Evolutionary conservation across 2,888 invertebrate genomes (phyloP).

Genomic region (Drosophila testacea): DNA sequence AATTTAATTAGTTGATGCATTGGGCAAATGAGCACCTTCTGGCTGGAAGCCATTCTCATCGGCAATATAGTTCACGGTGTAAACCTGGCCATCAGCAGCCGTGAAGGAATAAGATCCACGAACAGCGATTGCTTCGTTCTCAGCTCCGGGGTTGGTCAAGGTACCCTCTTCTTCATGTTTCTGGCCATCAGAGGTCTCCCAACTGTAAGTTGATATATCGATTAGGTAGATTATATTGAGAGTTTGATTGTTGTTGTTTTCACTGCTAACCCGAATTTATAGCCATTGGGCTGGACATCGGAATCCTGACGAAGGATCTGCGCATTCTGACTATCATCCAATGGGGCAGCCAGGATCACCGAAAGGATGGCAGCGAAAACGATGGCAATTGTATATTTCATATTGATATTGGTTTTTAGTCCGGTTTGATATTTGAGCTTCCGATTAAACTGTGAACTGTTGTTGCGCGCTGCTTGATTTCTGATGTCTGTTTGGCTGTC

Average conservation of each 20-base stretch:
- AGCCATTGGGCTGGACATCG: constrained; percentile 87
- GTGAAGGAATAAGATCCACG: constrained; percentile 86
- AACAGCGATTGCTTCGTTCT: constrained; percentile 86
- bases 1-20: constrained; percentile 51
- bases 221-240: neutral
- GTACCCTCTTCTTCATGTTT: constrained; percentile 86
- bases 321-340: constrained; percentile 50
- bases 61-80: constrained; percentile 86
- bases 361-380: constrained; percentile 80
- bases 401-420: constrained; percentile 41
- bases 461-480: constrained; percentile 57
- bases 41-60: constrained; percentile 86
- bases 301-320: constrained; percentile 80
- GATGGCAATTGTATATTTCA: constrained; percentile 77
- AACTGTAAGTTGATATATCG: constrained; percentile 43
- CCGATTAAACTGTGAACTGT: constrained; percentile 44
- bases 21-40: constrained; percentile 83
- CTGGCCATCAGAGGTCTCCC: constrained; percentile 86
- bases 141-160: constrained; percentile 86
- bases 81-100: constrained; percentile 87
- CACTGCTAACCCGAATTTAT: constrained; percentile 86
- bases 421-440: constrained; percentile 21
- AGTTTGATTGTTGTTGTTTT: neutral
- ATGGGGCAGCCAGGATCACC: constrained; percentile 78
- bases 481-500: constrained; percentile 55